phyloP scores from a whole-genome alignment of 2,888 invertebrate species.

The Hololepta plana region DNA sequence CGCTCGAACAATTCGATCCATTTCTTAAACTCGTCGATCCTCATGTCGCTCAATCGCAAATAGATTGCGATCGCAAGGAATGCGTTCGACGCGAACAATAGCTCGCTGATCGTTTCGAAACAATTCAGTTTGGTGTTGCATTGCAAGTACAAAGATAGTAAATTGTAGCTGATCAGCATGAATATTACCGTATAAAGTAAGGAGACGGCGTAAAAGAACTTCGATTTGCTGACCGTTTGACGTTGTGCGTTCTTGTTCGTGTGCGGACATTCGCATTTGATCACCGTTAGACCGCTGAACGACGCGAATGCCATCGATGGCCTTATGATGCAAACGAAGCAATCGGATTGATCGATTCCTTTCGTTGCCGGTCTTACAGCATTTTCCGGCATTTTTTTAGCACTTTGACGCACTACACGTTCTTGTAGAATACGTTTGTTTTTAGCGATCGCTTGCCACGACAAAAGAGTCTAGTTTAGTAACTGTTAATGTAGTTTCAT shows the following conservation, averaged over 20 bases:
- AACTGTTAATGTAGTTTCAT: no score
- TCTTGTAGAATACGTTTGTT: no score
- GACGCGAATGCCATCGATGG: constrained; percentile 5
- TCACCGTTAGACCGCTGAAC: constrained; percentile 6
- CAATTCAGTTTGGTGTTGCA: no score
- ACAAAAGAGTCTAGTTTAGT: no score
- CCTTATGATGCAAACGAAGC: constrained; percentile 8
- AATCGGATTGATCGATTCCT: constrained; percentile 3
- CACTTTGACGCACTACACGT: no score
- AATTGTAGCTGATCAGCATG: constrained; percentile 5
- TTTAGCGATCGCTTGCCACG: no score
- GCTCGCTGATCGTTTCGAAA: constrained; percentile 8
- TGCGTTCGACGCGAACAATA: constrained; percentile 8
- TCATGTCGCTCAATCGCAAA: constrained; percentile 5
- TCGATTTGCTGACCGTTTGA: constrained; percentile 1
- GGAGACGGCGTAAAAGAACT: no score
- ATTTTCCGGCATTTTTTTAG: no score
- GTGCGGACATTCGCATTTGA: constrained; percentile 8
- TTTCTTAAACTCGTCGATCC: constrained; percentile 8
- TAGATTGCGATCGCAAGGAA: constrained; percentile 5
- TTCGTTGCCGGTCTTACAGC: no score
- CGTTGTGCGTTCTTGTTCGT: constrained; percentile 4
- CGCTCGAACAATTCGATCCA: constrained; percentile 8
- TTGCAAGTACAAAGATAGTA: no score
- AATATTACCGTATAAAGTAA: constrained; percentile 1